Conservation (phyloP, 2,888 invertebrate genomes). For the Standfussiana lucernea region DNA sequence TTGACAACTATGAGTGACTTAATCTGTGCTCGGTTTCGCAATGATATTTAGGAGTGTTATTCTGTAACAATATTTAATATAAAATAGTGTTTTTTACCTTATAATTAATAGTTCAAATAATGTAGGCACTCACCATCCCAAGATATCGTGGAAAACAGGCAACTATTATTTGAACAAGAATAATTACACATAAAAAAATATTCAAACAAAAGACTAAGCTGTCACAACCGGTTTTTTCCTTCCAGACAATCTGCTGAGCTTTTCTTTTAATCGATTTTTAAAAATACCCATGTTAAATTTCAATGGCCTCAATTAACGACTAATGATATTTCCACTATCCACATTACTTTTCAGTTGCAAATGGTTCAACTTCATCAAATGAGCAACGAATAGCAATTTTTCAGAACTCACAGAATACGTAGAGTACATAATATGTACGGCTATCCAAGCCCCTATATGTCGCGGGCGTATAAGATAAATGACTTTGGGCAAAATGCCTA, state of each 20-base stretch:
- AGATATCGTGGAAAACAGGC: background rate
- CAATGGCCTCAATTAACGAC: background rate
- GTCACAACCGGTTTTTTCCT: background rate
- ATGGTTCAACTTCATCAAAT: constrained; percentile 11
- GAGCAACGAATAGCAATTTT: constrained; percentile 40
- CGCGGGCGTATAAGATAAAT: constrained; percentile 63
- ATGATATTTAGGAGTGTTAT: background rate
- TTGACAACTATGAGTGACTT: constrained; percentile 22
- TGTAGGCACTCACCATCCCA: background rate
- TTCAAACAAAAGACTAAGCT: background rate
- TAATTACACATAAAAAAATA: too few species aligned
- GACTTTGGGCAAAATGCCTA: constrained; percentile 54
- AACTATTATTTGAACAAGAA: background rate
- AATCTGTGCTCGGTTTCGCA: background rate
- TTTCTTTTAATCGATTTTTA: background rate
- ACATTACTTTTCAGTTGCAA: background rate
- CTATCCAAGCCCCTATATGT: constrained; percentile 50
- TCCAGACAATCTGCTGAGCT: background rate
- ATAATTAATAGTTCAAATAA: background rate
- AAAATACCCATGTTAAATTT: background rate
- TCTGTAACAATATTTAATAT: background rate
- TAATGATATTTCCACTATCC: background rate
- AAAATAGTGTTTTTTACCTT: background rate
- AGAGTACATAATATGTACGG: constrained; percentile 25
- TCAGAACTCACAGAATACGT: constrained; percentile 33